Evolutionary conservation across 2,888 invertebrate genomes (phyloP), one percentile per base, ranked within the genome.

Genomic region (Gymnocheta viridis): DNA sequence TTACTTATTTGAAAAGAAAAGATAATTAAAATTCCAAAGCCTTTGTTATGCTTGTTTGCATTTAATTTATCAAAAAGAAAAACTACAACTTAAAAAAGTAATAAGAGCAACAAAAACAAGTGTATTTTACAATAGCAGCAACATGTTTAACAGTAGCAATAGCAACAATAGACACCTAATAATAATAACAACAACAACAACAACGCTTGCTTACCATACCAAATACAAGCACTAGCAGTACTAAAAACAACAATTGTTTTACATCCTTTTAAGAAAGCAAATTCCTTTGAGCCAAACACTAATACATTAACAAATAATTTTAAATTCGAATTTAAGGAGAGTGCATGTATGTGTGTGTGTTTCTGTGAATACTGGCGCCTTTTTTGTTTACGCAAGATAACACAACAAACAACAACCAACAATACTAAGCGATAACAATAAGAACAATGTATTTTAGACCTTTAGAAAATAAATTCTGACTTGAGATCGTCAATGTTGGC

Each of bases 41-140:
- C 67, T 58, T 77, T 67, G 77, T 77, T 77, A 12, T 66, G 58
- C 58, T 67, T 77, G 77, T 77, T 67, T 77, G 67, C 67, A 67
- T 77, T 77, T 67, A 67, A 77, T 77, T 77, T 38, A 17, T 60
- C 58, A 60, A 60, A 64, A 66, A 38, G 1, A 56, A 41, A 32
- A 56, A 41, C 17, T 64, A 27, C n/a, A 51, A 19, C 5, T 56
- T 17, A n/a, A 41, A 54, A 47, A 24, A 44, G 47, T 2, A 74
- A 7, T 49, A 19, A 64, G 5, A 66, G 44, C 74, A 76, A 66
- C 29, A 66, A 41, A 17, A 54, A 32, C 41, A 44, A 44, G 6
- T 7, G 19, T 27, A 2, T 54, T 38, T 29, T 51, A 66, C 62
- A 64, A 32, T 22, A 54, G 38, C 51, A 56, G 17, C 76, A 72